These are phyloP conservation scores for Halcyon chelicuti DNA, from an alignment of 2,797 vertebrate genomes.

Conservation along the genomic window DNA sequence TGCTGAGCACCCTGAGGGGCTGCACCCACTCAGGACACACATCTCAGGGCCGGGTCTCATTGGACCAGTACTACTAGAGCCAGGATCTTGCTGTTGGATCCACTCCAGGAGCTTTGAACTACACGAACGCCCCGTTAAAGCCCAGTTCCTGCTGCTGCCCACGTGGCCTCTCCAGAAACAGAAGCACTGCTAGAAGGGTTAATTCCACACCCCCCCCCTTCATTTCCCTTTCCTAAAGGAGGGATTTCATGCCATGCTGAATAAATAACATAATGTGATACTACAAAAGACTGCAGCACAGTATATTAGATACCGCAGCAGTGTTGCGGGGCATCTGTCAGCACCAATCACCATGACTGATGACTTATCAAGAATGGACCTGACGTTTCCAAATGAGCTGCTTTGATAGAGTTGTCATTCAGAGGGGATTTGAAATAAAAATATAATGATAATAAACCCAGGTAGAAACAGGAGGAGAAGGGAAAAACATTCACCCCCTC, in stretches of 20 bases:
- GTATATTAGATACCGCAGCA: constrained; percentile 5
- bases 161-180: rapidly evolving
- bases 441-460: background rate
- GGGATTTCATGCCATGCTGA: constrained; percentile 37
- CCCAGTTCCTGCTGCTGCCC: background rate
- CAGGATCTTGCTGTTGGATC: background rate
- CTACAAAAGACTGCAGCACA: constrained; percentile 4
- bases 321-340: constrained; percentile 44
- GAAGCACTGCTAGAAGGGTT: background rate
- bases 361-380: constrained; percentile 68
- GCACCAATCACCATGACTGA: constrained; percentile 64
- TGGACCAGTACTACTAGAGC: rapidly evolving
- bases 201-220: background rate
- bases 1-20: background rate
- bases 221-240: constrained; percentile 11
- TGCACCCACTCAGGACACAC: background rate
- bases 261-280: constrained; percentile 53
- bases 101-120: background rate
- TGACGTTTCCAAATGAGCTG: constrained; percentile 75
- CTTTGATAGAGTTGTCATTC: constrained; percentile 76
- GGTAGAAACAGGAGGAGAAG: constrained; percentile 44
- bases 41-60: rapidly evolving
- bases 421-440: constrained; percentile 1
- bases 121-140: rapidly evolving
- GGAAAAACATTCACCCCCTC: constrained; percentile 3